These are phyloP conservation scores for Stichopus horrens DNA, from an alignment of 53 echinoderm and acorn worm species.

Conservation along the genomic window DNA sequence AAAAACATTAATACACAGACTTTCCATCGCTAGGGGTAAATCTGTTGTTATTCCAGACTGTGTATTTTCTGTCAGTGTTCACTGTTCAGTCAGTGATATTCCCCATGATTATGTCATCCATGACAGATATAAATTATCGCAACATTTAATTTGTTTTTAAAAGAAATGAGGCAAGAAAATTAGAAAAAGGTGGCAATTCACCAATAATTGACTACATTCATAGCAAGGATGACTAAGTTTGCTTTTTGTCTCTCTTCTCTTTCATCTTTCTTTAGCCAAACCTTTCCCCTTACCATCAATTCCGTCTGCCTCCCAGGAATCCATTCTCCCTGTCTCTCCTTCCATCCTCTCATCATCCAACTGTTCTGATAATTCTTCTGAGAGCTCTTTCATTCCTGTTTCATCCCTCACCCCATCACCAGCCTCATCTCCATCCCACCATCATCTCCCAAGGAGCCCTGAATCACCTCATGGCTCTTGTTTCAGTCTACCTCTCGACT, in stretches of 20 bases:
- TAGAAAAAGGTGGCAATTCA: no score
- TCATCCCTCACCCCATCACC: not conserved
- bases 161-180: no score
- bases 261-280: not conserved
- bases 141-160: no score
- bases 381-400: not conserved
- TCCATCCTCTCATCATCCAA: not conserved
- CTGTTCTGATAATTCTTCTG: not conserved
- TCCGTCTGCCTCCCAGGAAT: slow-evolving; percentile 24
- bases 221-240: not conserved
- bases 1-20: no score
- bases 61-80: no score
- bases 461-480: not conserved
- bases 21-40: no score
- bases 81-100: no score
- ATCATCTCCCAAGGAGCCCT: not conserved
- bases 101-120: no score
- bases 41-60: no score
- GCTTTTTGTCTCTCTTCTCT: not conserved
- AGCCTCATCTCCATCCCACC: not conserved
- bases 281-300: not conserved
- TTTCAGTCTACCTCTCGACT: not conserved
- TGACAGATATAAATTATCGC: no score
- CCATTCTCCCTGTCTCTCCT: not conserved
- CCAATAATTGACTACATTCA: no score